phyloP scores from a whole-genome alignment of 2,888 invertebrate species.

The Plemyria rubiginata region DNA sequence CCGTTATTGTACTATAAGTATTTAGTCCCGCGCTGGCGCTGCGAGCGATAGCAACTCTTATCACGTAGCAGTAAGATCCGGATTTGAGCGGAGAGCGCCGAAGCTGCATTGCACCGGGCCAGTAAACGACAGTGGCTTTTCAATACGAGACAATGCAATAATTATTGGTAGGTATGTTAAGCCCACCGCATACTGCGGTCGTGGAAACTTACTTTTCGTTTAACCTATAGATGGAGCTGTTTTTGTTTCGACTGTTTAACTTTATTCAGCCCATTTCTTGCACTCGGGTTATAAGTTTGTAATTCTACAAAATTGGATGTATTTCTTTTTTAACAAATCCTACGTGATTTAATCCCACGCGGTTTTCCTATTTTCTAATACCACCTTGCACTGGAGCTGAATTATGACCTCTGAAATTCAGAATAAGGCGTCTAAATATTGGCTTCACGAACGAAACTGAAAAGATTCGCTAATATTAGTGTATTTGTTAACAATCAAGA shows the following conservation, averaged over 20 bases:
- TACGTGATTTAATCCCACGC: too few species aligned
- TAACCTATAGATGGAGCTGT: constrained; percentile 17
- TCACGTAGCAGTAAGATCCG: constrained; percentile 19
- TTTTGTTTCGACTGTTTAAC: constrained; percentile 3
- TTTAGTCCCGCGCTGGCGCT: constrained; percentile 41
- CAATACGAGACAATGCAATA: constrained; percentile 53
- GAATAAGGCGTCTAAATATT: too few species aligned
- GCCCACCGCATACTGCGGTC: constrained; percentile 24
- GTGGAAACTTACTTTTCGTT: constrained; percentile 21
- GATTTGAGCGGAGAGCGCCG: constrained; percentile 5
- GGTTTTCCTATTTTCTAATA: too few species aligned
- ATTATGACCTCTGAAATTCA: too few species aligned
- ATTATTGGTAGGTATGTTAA: constrained; percentile 45
- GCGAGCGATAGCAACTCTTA: constrained; percentile 16
- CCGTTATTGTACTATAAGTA: constrained; percentile 59
- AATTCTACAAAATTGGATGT: too few species aligned
- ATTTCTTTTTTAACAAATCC: too few species aligned
- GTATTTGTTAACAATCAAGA: too few species aligned
- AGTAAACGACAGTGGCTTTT: constrained; percentile 45
- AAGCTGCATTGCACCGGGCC: constrained; percentile 39
- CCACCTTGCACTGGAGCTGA: too few species aligned
- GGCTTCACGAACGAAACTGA: too few species aligned
- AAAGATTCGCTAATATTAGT: too few species aligned
- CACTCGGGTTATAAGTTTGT: not conserved
- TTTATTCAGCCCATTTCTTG: not conserved